A percentile compares a stretch with the other conserved stretches of the same genome.
phyloP scores from a whole-genome alignment of 1,140 invertebrate species.

The Lycorma delicatula region DNA sequence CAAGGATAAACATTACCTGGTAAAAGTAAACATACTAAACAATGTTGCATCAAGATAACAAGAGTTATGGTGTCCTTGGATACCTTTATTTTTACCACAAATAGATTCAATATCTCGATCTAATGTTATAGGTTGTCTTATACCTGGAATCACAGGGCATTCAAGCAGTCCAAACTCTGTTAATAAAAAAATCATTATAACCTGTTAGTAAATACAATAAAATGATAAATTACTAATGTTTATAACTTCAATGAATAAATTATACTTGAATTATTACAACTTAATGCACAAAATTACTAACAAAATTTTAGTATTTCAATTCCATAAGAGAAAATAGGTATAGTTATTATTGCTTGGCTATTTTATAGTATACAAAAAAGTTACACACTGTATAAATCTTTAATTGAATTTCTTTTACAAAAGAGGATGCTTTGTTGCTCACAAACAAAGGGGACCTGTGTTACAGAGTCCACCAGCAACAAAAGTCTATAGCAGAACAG shows the following conservation, averaged over 20 bases:
- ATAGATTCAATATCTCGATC: constrained; percentile 53
- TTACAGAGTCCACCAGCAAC: too few species aligned
- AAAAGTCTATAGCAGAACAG: too few species aligned
- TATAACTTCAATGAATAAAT: not conserved
- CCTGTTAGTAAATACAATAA: not conserved
- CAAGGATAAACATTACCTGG: constrained; percentile 45
- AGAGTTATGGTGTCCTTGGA: constrained; percentile 96
- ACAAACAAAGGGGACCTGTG: too few species aligned
- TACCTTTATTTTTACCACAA: constrained; percentile 74
- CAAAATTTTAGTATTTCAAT: not conserved
- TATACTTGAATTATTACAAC: not conserved
- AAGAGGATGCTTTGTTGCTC: too few species aligned
- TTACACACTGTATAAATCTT: not conserved
- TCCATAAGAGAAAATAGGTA: not conserved
- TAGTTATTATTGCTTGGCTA: not conserved
- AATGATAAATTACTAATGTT: not conserved
- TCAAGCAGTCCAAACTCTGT: constrained; percentile 50
- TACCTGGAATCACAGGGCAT: constrained; percentile 67
- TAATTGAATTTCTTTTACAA: not conserved
- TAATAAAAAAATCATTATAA: constrained; percentile 1
- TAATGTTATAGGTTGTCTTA: constrained; percentile 60
- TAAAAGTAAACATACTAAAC: constrained; percentile 95
- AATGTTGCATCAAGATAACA: constrained; percentile 95
- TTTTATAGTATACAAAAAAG: not conserved
- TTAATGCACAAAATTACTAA: not conserved